Base-by-base conservation (phyloP, 1,140 invertebrate species). In the Daktulosphaira vitifoliae region DNA sequence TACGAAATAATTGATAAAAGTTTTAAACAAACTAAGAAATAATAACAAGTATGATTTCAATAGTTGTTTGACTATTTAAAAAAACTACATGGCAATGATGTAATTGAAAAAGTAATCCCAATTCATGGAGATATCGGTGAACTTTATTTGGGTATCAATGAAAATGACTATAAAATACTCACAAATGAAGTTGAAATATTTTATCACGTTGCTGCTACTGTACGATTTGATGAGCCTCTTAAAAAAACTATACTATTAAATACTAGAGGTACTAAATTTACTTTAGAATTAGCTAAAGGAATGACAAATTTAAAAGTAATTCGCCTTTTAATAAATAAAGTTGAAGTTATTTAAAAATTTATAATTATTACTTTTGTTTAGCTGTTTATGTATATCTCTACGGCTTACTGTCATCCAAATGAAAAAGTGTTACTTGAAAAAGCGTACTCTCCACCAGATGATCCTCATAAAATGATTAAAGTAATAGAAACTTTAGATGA, bases 341-440 rank as follows among this genome's bases (percentile, higher is more conserved):
- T 3, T 11, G 5, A 7, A 11, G 3, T n/a, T n/a, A n/a, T 16
- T 20, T 18, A 23, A 18, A 9, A 16, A 9, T 3, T 52, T 9
- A 39, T 6, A 23, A 23, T 39, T 9, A 23, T 44, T 16, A 16
- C 46, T 1, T 3, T n/a, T n/a, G n/a, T 29, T 2, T 71, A 89
- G 85, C 84, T 84, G 6, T 75, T 90, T 65, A 81, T 92, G 37
- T 89, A 93, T 73, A 88, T 92, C 0, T 92, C 89, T 42, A 92
- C 90, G 49, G 89, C 90, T 20, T 94, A 92, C 75, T 90, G 88
- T 74, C 92, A 93, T 75, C 92, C 89, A 74, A 85, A 92, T 74
- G 79, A 84, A 48, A 80, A 78, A 51, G 81, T 85, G 56, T 85
- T 90, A 1, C 82, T 83, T 33, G 89, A 92, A 73, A 75, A 81